Conservation (phyloP, 2,888 invertebrate species). For the Tortrix viridana region DNA sequence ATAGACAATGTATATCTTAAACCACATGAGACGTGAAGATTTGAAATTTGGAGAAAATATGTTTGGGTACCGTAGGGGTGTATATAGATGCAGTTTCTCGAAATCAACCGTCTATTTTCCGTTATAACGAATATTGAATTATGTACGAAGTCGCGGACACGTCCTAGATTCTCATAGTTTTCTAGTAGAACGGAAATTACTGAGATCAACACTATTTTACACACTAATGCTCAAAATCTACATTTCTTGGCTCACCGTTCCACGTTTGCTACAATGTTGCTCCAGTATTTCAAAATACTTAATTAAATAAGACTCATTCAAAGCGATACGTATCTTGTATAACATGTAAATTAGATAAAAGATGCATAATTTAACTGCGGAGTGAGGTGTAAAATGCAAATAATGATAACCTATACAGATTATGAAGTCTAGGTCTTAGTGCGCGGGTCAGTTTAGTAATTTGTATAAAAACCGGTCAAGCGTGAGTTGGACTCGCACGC, state of each 20-base stretch:
- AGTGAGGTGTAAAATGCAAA: constrained; percentile 23
- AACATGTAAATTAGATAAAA: constrained; percentile 22
- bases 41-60: no score
- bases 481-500: no score
- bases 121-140: no score
- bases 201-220: not conserved
- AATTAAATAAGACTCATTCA: constrained; percentile 28
- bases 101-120: no score
- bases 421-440: not conserved
- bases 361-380: constrained; percentile 9
- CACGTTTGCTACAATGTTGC: constrained; percentile 14
- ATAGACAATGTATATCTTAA: no score
- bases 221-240: not conserved
- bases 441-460: no score
- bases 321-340: constrained; percentile 23
- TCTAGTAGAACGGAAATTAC: not conserved
- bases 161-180: no score
- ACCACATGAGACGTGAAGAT: no score
- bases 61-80: no score
- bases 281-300: constrained; percentile 26
- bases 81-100: no score
- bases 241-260: constrained; percentile 1
- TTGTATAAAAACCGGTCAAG: no score
- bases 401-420: constrained; percentile 4
- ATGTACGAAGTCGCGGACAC: not conserved